Evolutionary conservation across 37 sponge, comb jelly and placozoan genomes (phyloP).

Genomic region (Bolinopsis microptera): DNA sequence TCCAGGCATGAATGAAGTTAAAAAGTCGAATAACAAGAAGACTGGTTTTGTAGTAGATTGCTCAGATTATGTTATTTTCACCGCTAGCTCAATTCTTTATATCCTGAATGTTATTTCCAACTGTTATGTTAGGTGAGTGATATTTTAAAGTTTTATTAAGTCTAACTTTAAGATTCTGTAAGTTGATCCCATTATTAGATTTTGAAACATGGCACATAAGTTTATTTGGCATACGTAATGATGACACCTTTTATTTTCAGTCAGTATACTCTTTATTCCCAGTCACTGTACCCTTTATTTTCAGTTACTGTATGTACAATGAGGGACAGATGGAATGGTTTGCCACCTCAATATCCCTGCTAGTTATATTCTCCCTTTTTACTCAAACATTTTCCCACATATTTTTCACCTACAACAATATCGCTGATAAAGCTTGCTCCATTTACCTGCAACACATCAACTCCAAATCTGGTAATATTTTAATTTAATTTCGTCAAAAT

Average conservation of each 20-base stretch:
- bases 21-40: background rate
- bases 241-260: background rate
- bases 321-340: constrained; percentile 5
- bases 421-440: constrained; percentile 31
- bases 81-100: background rate
- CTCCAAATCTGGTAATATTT: constrained; percentile 5
- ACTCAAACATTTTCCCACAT: constrained; percentile 34
- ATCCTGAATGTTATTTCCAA: constrained; percentile 35
- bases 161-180: too few relatives aligned
- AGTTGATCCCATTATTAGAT: too few relatives aligned
- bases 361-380: constrained; percentile 10
- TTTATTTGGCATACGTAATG: too few relatives aligned
- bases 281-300: background rate
- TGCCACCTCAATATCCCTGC: constrained; percentile 24
- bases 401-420: constrained; percentile 41
- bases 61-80: constrained; percentile 37
- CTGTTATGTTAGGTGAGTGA: constrained; percentile 35
- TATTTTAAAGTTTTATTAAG: background rate
- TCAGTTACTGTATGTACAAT: constrained; percentile 21
- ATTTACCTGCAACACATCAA: constrained; percentile 3
- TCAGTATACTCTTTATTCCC: background rate
- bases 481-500: background rate
- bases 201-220: background rate
- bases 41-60: background rate
- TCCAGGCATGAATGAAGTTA: constrained; percentile 21